Conservation (phyloP, 2,888 invertebrate genomes). For the Scrobipalpa costella region DNA sequence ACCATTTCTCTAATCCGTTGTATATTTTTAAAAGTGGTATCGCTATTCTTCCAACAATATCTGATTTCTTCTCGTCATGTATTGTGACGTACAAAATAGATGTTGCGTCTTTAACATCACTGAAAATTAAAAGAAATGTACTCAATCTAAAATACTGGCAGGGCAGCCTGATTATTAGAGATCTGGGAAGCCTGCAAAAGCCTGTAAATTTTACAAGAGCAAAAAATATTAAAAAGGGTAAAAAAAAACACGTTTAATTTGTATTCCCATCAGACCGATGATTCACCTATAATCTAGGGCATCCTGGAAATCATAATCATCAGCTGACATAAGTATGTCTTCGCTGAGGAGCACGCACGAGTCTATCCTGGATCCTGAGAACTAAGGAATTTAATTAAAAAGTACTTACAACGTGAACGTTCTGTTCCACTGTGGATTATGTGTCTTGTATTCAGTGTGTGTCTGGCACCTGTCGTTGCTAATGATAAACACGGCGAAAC, state of each 20-base stretch:
- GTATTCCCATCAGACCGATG: no score
- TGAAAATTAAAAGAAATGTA: constrained; percentile 52
- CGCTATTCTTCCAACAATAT: constrained; percentile 94
- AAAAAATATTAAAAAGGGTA: no score
- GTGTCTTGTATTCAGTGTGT: constrained; percentile 97
- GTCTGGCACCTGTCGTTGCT: constrained; percentile 96
- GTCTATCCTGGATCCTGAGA: no score
- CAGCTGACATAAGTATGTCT: no score
- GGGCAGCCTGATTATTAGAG: no score
- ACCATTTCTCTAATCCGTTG: constrained; percentile 95
- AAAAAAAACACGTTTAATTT: no score
- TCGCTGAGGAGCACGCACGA: no score
- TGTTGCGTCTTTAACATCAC: constrained; percentile 94
- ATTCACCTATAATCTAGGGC: no score
- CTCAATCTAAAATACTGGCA: no score
- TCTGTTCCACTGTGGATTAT: constrained; percentile 98
- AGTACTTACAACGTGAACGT: constrained; percentile 94
- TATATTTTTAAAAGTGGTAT: constrained; percentile 92
- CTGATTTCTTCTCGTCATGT: constrained; percentile 96
- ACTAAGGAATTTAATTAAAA: neutral
- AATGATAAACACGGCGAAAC: constrained; percentile 95
- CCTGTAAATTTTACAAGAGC: no score
- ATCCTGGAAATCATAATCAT: no score
- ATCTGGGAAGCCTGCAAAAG: no score
- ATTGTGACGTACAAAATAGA: constrained; percentile 95